These are phyloP conservation scores for Trichonephila clavata DNA, from an alignment of 1,140 invertebrate species.

Conservation along the genomic window DNA sequence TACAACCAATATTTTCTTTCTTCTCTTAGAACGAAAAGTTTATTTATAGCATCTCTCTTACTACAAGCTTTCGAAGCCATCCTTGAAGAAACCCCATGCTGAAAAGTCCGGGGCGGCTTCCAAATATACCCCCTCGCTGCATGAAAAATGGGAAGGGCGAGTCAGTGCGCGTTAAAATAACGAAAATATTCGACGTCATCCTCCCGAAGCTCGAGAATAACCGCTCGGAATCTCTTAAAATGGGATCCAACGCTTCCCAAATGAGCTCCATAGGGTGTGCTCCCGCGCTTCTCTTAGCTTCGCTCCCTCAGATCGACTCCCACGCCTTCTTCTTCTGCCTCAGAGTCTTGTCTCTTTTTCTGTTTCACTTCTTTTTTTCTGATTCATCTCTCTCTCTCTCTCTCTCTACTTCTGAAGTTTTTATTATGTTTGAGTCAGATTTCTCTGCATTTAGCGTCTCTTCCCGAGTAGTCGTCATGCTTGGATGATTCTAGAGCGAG, in stretches of 20 bases:
- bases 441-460: slow-evolving; percentile 14
- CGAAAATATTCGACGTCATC: slow-evolving; percentile 60
- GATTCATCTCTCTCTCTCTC: not conserved
- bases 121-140: slow-evolving; percentile 41
- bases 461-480: not conserved
- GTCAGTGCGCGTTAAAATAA: slow-evolving; percentile 57
- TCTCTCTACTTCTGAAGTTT: not conserved
- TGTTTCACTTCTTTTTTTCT: not conserved
- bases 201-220: slow-evolving; percentile 46
- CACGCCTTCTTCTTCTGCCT: slow-evolving; percentile 26
- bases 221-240: slow-evolving; percentile 59
- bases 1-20: not conserved
- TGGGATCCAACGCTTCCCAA: slow-evolving; percentile 37
- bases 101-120: slow-evolving; percentile 20
- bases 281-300: not conserved
- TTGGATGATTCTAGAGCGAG: not conserved
- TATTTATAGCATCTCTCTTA: not conserved
- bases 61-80: not conserved
- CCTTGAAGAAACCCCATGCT: slow-evolving; percentile 18
- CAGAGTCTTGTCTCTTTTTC: not conserved
- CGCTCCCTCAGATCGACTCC: not conserved
- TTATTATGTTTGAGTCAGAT: slow-evolving; percentile 28
- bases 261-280: slow-evolving; percentile 28
- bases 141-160: slow-evolving; percentile 36
- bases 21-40: not conserved